Evolutionary conservation across 2,797 vertebrate species (phyloP), one percentile per base, ranked within the genome.

Genomic region (Adelosebastes latens): DNA sequence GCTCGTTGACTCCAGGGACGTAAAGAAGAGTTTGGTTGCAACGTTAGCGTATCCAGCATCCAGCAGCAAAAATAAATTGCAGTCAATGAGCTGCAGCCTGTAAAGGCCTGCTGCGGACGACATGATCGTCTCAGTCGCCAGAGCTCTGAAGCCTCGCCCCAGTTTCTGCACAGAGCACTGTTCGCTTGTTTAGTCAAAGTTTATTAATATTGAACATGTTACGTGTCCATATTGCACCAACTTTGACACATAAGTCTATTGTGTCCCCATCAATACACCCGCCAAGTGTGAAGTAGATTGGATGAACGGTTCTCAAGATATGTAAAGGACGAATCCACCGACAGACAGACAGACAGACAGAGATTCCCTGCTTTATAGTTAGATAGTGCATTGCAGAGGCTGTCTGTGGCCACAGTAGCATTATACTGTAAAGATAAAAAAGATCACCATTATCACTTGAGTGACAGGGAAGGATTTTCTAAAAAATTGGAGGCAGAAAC

Each of bases 391-490:
- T 2, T 13, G 42, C 65, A 79, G 52, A 32, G 1, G 36, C 25
- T n/a, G 22, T 20, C 36, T n/a, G 32, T 77, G 22, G 53, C 39
- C 29, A 56, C 29, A 60, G 49, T 32, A 62, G 60, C 59, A 59
- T 72, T 42, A 64, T 29, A 53, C 29, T 29, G 20, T 64, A 16
- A 24, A 61, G 59, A 72, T 72, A 32, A 67, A 39, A 71, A 88
- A 70, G 68, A 74, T 81, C 77, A 13, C 27, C 22, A 55, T 74
- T 63, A 74, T 77, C 72, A 79, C 36, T 61, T 75, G 74, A 85
- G 39, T 76, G 81, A 80, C 61, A 84, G 49, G 9, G 31, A 31
- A 74, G 70, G 71, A 80, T 81, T 87, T 77, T 58, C 59, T 31
- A 6, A 8, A 61, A 78, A 69, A 76, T 14, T 78, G 52, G 22